Evolutionary conservation across 2,888 invertebrate genomes (phyloP).

Genomic region (Deilephila porcellus): DNA sequence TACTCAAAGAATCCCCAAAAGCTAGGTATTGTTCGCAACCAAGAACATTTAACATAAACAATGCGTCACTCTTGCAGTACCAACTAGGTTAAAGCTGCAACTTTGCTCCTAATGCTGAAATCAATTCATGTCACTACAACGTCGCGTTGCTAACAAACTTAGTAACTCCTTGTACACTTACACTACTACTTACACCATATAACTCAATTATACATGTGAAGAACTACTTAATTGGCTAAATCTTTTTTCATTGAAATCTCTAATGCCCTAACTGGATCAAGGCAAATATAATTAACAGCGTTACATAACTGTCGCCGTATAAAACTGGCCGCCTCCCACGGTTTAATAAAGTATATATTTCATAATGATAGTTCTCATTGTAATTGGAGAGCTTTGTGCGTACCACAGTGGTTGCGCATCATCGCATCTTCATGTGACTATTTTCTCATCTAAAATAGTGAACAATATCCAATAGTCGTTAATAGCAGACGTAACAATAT

Average conservation of each 20-base stretch:
- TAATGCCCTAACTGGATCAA: constrained; percentile 30
- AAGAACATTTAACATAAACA: too few species aligned
- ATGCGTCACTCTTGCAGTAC: too few species aligned
- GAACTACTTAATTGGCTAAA: constrained; percentile 7
- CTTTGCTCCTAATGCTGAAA: too few species aligned
- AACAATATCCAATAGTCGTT: background rate
- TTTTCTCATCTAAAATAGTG: background rate
- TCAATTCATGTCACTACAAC: background rate
- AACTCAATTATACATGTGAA: constrained; percentile 6
- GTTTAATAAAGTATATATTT: constrained; percentile 50
- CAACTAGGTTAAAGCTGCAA: too few species aligned
- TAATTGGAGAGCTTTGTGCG: constrained; percentile 52
- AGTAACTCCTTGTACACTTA: background rate
- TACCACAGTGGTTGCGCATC: constrained; percentile 52
- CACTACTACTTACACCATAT: background rate
- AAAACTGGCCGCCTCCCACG: constrained; percentile 43
- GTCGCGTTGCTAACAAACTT: background rate
- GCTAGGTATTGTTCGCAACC: too few species aligned
- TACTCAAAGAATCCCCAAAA: too few species aligned
- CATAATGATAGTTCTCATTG: constrained; percentile 60
- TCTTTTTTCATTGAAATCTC: constrained; percentile 23
- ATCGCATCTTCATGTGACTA: constrained; percentile 13
- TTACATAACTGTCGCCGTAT: constrained; percentile 24
- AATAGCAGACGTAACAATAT: background rate
- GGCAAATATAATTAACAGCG: constrained; percentile 29